Conservation (phyloP, 2,888 invertebrate species). For the Papilio gigon region DNA sequence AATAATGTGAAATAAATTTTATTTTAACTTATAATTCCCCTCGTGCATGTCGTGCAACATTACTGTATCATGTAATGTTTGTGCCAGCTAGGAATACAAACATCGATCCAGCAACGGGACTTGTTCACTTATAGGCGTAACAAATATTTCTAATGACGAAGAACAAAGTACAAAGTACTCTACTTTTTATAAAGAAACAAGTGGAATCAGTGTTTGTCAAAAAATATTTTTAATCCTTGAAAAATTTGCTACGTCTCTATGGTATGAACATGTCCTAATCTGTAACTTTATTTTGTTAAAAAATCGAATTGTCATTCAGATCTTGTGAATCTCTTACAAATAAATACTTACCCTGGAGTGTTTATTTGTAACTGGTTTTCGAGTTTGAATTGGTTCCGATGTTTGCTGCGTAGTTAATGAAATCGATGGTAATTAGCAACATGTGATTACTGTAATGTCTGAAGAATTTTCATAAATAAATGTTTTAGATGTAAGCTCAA, state of each 20-base stretch:
- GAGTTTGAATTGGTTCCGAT: slow-evolving; percentile 15
- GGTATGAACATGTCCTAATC: not conserved
- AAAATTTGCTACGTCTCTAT: slow-evolving; percentile 3
- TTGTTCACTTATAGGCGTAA: not conserved
- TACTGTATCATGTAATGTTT: slow-evolving; percentile 2
- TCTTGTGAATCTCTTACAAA: not conserved
- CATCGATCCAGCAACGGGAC: not conserved
- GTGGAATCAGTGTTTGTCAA: not conserved
- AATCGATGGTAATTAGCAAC: slow-evolving; percentile 30
- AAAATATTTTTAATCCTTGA: not conserved
- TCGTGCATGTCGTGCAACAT: slow-evolving; percentile 15
- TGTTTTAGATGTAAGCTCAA: slow-evolving; percentile 37
- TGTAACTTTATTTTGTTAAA: not conserved
- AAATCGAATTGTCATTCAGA: not conserved
- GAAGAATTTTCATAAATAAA: slow-evolving; percentile 38
- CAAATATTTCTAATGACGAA: slow-evolving; percentile 3
- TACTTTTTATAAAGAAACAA: not conserved
- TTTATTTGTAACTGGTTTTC: slow-evolving; percentile 18
- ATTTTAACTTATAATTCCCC: not conserved
- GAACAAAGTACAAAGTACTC: not conserved
- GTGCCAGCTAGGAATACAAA: not conserved
- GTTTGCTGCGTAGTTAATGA: slow-evolving; percentile 18
- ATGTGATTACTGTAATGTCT: slow-evolving; percentile 37
- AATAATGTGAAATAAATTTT: slow-evolving; percentile 2
- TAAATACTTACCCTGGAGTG: not conserved